Percentiles rank a stretch among this genome's conserved stretches.
phyloP scores from a whole-genome alignment of 2,888 invertebrate genomes.

The Lutraria lutraria region DNA sequence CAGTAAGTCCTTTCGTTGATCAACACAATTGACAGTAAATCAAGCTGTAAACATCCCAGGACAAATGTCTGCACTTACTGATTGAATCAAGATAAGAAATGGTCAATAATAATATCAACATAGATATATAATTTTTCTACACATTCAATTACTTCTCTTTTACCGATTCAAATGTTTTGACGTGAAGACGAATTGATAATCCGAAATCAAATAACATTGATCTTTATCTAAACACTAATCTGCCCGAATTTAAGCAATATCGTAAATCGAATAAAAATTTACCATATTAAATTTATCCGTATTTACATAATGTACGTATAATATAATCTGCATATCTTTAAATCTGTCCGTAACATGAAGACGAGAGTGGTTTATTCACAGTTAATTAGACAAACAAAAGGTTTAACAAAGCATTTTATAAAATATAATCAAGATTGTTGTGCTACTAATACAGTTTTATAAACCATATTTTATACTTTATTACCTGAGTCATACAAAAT shows the following conservation, averaged over 20 bases:
- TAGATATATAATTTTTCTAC: background rate
- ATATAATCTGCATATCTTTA: slow-evolving; percentile 29
- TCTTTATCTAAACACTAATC: slow-evolving; percentile 38
- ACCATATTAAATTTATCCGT: background rate
- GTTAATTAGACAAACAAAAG: slow-evolving; percentile 39
- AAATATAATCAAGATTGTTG: background rate
- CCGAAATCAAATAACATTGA: slow-evolving; percentile 14
- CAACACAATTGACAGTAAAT: background rate
- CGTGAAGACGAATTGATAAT: slow-evolving; percentile 12
- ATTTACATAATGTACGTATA: slow-evolving; percentile 14
- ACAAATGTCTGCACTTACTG: background rate
- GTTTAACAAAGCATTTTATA: slow-evolving; percentile 34
- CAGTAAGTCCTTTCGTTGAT: background rate
- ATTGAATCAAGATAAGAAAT: background rate
- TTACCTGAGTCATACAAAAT: background rate
- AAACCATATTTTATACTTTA: background rate
- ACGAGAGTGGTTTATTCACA: slow-evolving; percentile 26
- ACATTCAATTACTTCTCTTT: background rate
- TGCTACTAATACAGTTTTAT: background rate
- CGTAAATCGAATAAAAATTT: slow-evolving; percentile 27
- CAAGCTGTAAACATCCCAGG: background rate
- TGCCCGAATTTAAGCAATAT: slow-evolving; percentile 21
- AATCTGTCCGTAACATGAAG: slow-evolving; percentile 15
- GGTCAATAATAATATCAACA: background rate
- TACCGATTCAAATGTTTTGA: background rate